These are phyloP conservation scores for Chondrilla cf. caribensis DNA, from an alignment of 37 sponge, comb jelly and placozoan species.

Conservation along the genomic window DNA sequence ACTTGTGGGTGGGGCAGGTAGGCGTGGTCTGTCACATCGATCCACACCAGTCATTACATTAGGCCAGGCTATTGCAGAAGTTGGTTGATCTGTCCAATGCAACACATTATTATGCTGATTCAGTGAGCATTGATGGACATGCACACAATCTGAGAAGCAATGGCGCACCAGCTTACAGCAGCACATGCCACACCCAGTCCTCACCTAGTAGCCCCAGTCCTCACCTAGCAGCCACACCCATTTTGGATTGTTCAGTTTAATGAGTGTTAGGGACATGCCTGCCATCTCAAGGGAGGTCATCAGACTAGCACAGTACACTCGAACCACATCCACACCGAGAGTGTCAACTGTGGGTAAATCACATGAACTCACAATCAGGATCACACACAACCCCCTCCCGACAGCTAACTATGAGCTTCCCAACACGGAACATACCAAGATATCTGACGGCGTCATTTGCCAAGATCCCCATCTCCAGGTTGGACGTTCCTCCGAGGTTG, in stretches of 20 bases:
- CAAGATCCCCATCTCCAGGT: conserved; percentile 82
- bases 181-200: not conserved
- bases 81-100: conserved; percentile 63
- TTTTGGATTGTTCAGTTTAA: conserved; percentile 26
- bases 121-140: not conserved
- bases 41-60: conserved; percentile 31
- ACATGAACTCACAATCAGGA: not conserved
- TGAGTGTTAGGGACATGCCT: conserved; percentile 86
- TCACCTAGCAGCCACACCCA: conserved; percentile 54
- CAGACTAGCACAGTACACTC: conserved; percentile 60
- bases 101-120: too few species aligned
- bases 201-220: not conserved
- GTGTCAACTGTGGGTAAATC: conserved; percentile 29
- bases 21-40: conserved; percentile 9
- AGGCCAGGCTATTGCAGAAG: conserved; percentile 77
- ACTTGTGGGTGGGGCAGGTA: not conserved
- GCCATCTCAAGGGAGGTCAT: conserved; percentile 98
- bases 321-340: conserved; percentile 34
- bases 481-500: conserved; percentile 95
- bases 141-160: too few species aligned
- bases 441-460: conserved; percentile 77
- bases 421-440: conserved; percentile 37
- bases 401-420: too few species aligned
- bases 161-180: not conserved
- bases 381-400: too few species aligned